Base-by-base conservation (phyloP, 2,113 vertebrate species). In the Alectura lathami region DNA sequence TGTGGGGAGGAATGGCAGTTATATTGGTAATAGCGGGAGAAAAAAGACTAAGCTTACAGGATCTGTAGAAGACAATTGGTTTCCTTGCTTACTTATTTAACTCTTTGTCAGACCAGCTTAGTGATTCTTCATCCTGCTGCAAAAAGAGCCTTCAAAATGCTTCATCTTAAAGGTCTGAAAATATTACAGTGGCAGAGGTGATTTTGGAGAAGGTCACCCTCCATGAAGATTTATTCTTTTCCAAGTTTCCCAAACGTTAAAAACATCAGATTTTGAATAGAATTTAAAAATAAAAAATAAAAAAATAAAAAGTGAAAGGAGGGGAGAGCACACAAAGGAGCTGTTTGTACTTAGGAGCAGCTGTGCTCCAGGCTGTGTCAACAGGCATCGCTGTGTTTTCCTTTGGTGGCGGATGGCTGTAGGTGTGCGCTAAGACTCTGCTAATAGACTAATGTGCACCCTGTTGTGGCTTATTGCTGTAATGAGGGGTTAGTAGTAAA, bases 381-480 rank as follows among this genome's bases (percentile, higher is more conserved):
- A 43, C 70, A 50, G 93, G 72, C 94, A 54, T 16, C 34, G 79
- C 47, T 59, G 91, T 89, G 74, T 82, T 96, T 83, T 67, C 78
- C 67, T 79, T 60, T 4, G 15, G 60, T 18, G 80, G 64, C 1
- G n/a, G 77, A 62, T 40, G 83, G 70, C 84, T 64, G 82, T 75
- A 96, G 89, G 89, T 91, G 91, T 86, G 91, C 64, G 3, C 76
- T 54, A 53, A 93, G 92, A 38, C 80, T 53, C 90, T 84, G 79
- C 90, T 88, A 64, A 94, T 93, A 68, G 95, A 50, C 64, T 68
- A 42, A 83, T 13, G 73, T 68, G 86, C 94, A 93, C 85, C 95
- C 94, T 20, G 60, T n/a, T 64, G 94, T 1, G 82, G 42, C 81
- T 89, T 23, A 34, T n/a, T 83, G 77, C 94, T 79, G 2, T 96